A percentile compares a stretch with the other conserved stretches of the same genome.
Evolutionary conservation across 2,797 vertebrate species (phyloP).

Genomic region (Siniperca undulata): DNA sequence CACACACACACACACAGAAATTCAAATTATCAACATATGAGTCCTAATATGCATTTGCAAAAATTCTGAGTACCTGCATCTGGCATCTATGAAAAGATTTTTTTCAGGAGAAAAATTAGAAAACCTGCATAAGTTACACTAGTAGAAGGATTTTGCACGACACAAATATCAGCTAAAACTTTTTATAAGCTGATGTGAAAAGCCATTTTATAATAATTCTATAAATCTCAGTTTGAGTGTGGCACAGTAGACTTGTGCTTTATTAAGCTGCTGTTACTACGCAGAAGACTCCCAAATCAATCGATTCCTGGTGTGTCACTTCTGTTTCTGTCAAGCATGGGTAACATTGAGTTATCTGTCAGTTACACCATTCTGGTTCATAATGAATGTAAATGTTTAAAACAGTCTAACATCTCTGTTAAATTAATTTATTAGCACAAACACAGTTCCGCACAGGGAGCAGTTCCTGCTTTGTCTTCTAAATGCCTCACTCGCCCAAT

Average conservation of each 20-base stretch:
- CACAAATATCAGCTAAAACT: constrained; percentile 22
- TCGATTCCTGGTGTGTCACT: background rate
- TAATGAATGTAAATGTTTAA: constrained; percentile 2
- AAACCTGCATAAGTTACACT: constrained; percentile 33
- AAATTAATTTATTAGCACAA: constrained; percentile 3
- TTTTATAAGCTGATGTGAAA: constrained; percentile 19
- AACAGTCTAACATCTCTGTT: background rate
- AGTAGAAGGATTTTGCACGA: background rate
- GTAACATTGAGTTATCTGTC: background rate
- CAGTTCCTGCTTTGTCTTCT: constrained; percentile 17
- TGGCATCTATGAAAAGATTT: constrained; percentile 21
- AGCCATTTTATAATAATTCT: constrained; percentile 13
- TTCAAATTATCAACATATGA: constrained; percentile 27
- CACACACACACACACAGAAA: background rate
- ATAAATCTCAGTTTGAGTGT: constrained; percentile 17
- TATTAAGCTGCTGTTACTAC: background rate
- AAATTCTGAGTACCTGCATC: constrained; percentile 26
- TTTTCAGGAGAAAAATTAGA: background rate
- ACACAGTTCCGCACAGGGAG: background rate
- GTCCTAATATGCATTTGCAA: constrained; percentile 36
- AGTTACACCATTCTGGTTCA: background rate
- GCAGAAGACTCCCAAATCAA: background rate
- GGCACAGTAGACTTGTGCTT: background rate
- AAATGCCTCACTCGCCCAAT: background rate
- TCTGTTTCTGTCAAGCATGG: background rate